Conservation (phyloP, 1,140 invertebrate genomes). For the Aphelenchoides besseyi region DNA sequence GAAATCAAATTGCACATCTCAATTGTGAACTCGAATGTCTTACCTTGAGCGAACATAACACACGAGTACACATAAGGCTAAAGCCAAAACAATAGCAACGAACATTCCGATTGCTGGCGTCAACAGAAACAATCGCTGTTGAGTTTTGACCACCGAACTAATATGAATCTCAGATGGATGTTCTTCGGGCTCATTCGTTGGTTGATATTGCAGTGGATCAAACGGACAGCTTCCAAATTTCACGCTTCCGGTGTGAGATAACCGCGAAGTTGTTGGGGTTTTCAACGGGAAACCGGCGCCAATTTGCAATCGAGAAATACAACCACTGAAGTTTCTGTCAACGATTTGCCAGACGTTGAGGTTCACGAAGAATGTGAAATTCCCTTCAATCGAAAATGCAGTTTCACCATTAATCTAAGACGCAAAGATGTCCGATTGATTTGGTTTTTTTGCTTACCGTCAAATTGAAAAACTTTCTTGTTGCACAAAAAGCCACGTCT, state of each 20-base stretch:
- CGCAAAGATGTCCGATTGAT: slow-evolving; percentile 25
- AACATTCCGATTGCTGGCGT: slow-evolving; percentile 46
- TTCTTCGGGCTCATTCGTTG: slow-evolving; percentile 25
- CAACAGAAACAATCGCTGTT: slow-evolving; percentile 41
- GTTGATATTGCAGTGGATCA: slow-evolving; percentile 40
- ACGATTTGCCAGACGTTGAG: slow-evolving; percentile 55
- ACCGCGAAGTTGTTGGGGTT: slow-evolving; percentile 35
- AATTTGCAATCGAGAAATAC: slow-evolving; percentile 46
- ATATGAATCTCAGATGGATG: slow-evolving; percentile 44
- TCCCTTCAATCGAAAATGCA: slow-evolving; percentile 50
- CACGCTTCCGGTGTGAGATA: slow-evolving; percentile 37
- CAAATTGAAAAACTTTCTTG: slow-evolving; percentile 27
- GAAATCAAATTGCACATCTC: no score
- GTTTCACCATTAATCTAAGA: slow-evolving; percentile 49
- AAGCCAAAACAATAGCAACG: slow-evolving; percentile 32
- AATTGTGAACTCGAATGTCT: neutral
- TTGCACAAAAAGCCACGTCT: slow-evolving; percentile 57
- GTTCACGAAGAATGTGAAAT: slow-evolving; percentile 54
- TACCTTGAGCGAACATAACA: slow-evolving; percentile 36
- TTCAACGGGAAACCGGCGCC: slow-evolving; percentile 47
- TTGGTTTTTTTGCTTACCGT: slow-evolving; percentile 25
- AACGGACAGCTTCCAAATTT: slow-evolving; percentile 49
- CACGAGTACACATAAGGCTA: slow-evolving; percentile 43
- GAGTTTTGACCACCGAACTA: slow-evolving; percentile 42
- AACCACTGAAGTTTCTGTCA: slow-evolving; percentile 44